A percentile compares a stretch with the other conserved stretches of the same genome.
Conservation (phyloP, 2,113 vertebrate species). For the Callopanchax toddi region DNA sequence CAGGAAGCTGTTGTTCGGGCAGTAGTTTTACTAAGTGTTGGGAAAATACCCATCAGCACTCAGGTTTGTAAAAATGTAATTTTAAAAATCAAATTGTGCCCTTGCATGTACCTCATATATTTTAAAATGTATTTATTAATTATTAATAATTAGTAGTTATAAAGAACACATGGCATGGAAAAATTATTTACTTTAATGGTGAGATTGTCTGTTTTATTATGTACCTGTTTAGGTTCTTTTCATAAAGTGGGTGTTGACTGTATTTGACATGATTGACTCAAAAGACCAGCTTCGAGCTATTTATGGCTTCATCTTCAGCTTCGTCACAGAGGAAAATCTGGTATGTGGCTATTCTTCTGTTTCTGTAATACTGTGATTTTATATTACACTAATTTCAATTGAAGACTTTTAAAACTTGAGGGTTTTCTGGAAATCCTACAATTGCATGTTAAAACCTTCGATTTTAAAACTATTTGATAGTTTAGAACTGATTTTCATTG, state of each 20-base stretch:
- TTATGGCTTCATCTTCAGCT: slow-evolving; percentile 93
- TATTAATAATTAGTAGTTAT: too few species aligned
- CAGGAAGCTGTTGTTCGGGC: slow-evolving; percentile 84
- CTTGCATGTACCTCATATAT: neutral
- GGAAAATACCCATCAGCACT: slow-evolving; percentile 80
- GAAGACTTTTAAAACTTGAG: too few species aligned
- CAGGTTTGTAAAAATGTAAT: slow-evolving; percentile 80
- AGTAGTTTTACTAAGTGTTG: slow-evolving; percentile 85
- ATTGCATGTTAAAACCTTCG: too few species aligned
- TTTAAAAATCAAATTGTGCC: neutral
- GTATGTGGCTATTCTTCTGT: slow-evolving; percentile 72
- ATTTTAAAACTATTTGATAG: too few species aligned
- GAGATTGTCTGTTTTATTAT: too few species aligned
- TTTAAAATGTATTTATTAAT: too few species aligned
- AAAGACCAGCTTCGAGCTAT: slow-evolving; percentile 88
- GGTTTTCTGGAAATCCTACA: too few species aligned
- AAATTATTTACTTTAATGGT: too few species aligned
- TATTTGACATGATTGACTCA: slow-evolving; percentile 91
- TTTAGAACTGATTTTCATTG: too few species aligned
- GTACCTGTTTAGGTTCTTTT: slow-evolving; percentile 83
- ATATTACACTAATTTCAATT: too few species aligned
- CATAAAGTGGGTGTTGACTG: slow-evolving; percentile 89
- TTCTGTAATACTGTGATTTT: too few species aligned
- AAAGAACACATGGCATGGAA: too few species aligned
- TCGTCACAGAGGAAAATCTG: slow-evolving; percentile 86